Evolutionary conservation across 1,140 invertebrate species (phyloP).

Genomic region (Drosophila nannoptera): DNA sequence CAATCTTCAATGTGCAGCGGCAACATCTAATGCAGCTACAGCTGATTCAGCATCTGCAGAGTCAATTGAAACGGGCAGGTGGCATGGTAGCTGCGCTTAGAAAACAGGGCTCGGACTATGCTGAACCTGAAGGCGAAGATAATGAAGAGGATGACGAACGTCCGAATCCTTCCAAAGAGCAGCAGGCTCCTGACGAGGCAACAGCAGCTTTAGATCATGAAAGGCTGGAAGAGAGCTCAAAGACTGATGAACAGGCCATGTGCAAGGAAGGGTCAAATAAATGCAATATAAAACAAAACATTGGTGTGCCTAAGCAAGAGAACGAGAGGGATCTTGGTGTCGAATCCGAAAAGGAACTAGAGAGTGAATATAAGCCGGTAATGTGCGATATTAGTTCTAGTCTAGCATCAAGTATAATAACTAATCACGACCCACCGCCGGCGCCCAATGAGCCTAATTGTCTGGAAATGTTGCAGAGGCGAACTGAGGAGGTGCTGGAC

Average conservation of each 20-base stretch:
- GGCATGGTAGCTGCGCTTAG: constrained; percentile 55
- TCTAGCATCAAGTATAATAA: constrained; percentile 92
- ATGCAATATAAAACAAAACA: constrained; percentile 29
- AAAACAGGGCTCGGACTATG: constrained; percentile 13
- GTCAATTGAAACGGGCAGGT: constrained; percentile 83
- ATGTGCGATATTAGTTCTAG: constrained; percentile 82
- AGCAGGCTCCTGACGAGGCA: constrained; percentile 23
- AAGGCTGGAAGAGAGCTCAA: constrained; percentile 57
- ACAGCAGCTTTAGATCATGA: constrained; percentile 2
- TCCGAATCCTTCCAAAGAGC: constrained; percentile 11
- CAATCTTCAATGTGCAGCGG: constrained; percentile 93
- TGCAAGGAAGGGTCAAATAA: constrained; percentile 8
- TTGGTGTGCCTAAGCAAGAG: not conserved
- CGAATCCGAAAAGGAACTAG: constrained; percentile 22
- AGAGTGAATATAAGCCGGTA: constrained; percentile 48
- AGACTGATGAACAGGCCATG: constrained; percentile 56
- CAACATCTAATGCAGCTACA: constrained; percentile 96
- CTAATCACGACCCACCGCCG: constrained; percentile 89
- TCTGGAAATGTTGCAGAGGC: constrained; percentile 93
- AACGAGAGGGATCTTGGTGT: not conserved
- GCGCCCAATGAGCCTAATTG: constrained; percentile 87
- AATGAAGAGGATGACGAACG: constrained; percentile 30
- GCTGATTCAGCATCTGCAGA: constrained; percentile 94
- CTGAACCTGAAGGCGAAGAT: constrained; percentile 25
- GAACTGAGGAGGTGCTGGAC: constrained; percentile 93